A percentile compares a stretch with the other conserved stretches of the same genome.
phyloP scores from a whole-genome alignment of 2,888 invertebrate genomes.

The Meteorus colon region DNA sequence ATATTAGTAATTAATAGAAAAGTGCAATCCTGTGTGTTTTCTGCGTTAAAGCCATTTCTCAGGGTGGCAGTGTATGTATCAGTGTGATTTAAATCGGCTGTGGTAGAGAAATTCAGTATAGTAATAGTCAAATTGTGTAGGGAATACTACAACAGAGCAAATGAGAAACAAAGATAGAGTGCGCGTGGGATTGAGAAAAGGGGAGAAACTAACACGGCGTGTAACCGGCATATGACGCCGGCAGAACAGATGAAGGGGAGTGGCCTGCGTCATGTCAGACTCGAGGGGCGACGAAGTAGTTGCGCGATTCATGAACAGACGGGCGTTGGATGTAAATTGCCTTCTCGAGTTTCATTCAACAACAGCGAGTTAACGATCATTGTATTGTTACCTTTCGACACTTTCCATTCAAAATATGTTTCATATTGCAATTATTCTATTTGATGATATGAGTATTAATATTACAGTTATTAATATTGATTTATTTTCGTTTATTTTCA shows the following conservation, averaged over 20 bases:
- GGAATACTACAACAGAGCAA: neutral
- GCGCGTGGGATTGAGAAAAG: neutral
- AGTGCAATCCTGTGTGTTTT: no score
- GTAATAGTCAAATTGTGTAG: neutral
- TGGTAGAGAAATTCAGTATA: neutral
- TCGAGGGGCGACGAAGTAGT: slow-evolving; percentile 10
- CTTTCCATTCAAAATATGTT: neutral
- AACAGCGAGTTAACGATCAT: neutral
- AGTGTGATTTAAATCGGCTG: neutral
- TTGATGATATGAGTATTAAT: neutral
- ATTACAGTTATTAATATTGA: neutral
- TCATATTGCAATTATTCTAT: neutral
- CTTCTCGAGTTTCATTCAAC: neutral
- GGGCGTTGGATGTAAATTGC: slow-evolving; percentile 6
- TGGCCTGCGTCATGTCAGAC: slow-evolving; percentile 9
- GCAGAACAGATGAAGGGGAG: slow-evolving; percentile 18
- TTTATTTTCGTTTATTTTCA: slow-evolving; percentile 63
- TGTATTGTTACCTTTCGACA: neutral
- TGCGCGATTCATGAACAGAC: slow-evolving; percentile 11
- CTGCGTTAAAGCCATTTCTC: no score
- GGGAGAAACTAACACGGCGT: slow-evolving; percentile 8
- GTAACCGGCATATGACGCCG: slow-evolving; percentile 7
- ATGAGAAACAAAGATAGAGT: neutral
- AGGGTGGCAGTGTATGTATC: neutral
- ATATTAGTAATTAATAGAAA: no score